These are phyloP conservation scores for Spatula clypeata DNA, from an alignment of 2,797 vertebrate genomes.

Conservation along the genomic window DNA sequence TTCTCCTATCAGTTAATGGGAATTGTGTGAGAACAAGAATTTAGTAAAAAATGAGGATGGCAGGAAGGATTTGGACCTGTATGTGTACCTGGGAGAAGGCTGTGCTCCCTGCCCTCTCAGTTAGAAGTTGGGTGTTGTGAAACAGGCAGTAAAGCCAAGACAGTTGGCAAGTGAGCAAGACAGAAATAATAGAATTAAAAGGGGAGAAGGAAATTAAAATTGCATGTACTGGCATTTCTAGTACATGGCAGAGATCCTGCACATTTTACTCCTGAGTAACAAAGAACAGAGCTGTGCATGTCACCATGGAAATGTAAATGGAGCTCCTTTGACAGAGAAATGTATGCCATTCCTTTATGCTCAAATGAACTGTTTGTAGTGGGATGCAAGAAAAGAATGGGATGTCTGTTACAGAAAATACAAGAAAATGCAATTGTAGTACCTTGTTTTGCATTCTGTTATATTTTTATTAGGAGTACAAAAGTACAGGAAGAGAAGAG, in stretches of 20 bases:
- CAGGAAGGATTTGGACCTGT: constrained; percentile 37
- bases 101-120: constrained; percentile 40
- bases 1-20: constrained; percentile 40
- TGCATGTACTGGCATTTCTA: constrained; percentile 64
- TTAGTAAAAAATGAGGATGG: constrained; percentile 42
- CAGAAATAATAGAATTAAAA: constrained; percentile 65
- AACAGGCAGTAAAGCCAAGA: constrained; percentile 34
- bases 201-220: constrained; percentile 68
- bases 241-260: constrained; percentile 69
- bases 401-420: constrained; percentile 48
- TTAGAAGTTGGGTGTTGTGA: constrained; percentile 56
- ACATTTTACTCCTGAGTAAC: constrained; percentile 60
- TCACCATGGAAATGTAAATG: constrained; percentile 76
- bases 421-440: constrained; percentile 29
- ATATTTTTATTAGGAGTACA: constrained; percentile 7
- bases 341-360: constrained; percentile 57
- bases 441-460: not conserved
- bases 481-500: not conserved
- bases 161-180: constrained; percentile 50
- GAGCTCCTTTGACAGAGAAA: constrained; percentile 70
- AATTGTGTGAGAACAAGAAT: constrained; percentile 60
- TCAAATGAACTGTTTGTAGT: constrained; percentile 37
- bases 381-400: constrained; percentile 50
- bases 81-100: constrained; percentile 37
- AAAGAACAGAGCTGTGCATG: constrained; percentile 71